Evolutionary conservation across 2,888 invertebrate genomes (phyloP), one percentile per base, ranked within the genome.

Genomic region (Acrobasis repandana): DNA sequence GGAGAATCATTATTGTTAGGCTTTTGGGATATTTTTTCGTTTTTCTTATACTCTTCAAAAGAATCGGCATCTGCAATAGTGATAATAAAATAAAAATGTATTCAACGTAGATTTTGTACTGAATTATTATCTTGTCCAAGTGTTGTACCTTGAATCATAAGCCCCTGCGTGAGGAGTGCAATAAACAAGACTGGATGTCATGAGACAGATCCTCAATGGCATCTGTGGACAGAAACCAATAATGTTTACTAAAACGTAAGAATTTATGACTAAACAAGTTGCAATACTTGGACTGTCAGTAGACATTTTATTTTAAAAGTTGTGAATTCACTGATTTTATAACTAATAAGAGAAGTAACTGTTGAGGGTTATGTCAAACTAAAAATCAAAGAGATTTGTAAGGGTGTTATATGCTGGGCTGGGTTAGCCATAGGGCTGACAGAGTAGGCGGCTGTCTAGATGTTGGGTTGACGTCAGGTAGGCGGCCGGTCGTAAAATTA

Each of bases 1-100:
- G 66, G 64, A 1, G 71, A 67, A 16, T 75, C 77, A 48, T 73
- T 69, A 75, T 71, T 85, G 69, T 81, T 66, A 71, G 85, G 63
- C 74, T 86, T 71, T 69, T 86, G 75, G 11, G 68, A 58, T 6
- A 64, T 59, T 34, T 67, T 75, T 72, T 93, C 90, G 56, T 83
- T 92, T 67, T 81, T 93, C 72, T 94, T 95, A 74, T 95, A 96
- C 71, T 95, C 94, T 69, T 96, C 95, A 77, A 94, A 96, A 67
- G 95, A 95, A 38, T 93, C 94, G 3, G 94, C 92, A 88, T 96
- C 96, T 96, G 77, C 18, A 28, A 28, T 6, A 28, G 28, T 28
- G 4, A 28, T 28, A 70, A 81, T 43, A 18, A 38, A 18, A 43
- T 2, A 18, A 16, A 48, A 48, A 16, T 8, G 9, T 20, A 15